Conservation (phyloP, 1,140 invertebrate genomes). For the Portunus trituberculatus region DNA sequence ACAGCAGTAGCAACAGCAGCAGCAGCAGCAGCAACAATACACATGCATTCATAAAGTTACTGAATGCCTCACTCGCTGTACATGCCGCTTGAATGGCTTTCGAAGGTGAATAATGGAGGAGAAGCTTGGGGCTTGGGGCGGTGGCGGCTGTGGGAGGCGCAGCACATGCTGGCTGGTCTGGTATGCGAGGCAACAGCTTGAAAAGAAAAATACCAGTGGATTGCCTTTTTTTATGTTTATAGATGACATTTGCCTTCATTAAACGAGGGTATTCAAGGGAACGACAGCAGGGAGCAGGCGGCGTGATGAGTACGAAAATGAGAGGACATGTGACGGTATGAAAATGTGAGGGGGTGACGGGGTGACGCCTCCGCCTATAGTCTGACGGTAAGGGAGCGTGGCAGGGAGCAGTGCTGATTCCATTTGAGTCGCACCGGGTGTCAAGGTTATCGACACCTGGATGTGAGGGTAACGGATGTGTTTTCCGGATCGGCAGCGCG, state of each 20-base stretch:
- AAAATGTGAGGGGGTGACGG: too few relatives aligned
- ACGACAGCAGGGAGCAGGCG: background rate
- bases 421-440: background rate
- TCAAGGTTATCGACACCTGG: background rate
- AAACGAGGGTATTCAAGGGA: constrained; percentile 11
- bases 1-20: background rate
- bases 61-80: too few relatives aligned
- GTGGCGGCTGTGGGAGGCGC: too few relatives aligned
- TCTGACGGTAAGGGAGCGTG: background rate
- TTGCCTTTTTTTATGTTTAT: background rate
- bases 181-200: too few relatives aligned
- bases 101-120: too few relatives aligned
- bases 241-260: background rate
- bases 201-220: background rate
- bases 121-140: too few relatives aligned
- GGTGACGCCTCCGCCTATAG: background rate
- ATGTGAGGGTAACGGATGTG: too few relatives aligned
- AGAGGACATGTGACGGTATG: background rate
- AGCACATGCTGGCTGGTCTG: too few relatives aligned
- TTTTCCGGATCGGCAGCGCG: too few relatives aligned
- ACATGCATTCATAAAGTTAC: too few relatives aligned
- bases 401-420: background rate
- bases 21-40: too few relatives aligned
- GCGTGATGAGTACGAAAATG: background rate
- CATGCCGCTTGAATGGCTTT: too few relatives aligned